Evolutionary conservation across 2,797 vertebrate species (phyloP), one percentile per base, ranked within the genome.

Genomic region (Chelonia mydas): DNA sequence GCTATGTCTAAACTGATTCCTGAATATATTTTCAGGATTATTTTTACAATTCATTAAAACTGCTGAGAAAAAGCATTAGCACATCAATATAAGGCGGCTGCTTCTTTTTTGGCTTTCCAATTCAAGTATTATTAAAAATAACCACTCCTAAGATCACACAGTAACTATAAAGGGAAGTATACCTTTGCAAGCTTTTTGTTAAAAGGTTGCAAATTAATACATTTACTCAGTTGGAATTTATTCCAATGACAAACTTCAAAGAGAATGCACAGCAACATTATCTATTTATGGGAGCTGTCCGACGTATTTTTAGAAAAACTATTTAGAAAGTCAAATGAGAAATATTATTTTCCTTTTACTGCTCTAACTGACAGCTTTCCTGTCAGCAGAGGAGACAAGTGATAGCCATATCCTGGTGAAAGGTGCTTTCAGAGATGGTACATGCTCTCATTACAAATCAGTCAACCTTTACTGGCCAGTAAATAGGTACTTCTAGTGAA

Each of bases 1-100:
- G 21, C 86, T 94, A 95, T 93, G 96, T 94, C 93, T 94, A 94
- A 92, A 95, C 8, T 89, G 84, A 95, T 90, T 82, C 84, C 85
- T 92, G 89, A 94, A 76, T 94, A 92, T 72, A 89, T 94, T 96
- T 93, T 97, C 87, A 91, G 93, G 68, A 61, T 19, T 33, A 85
- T 95, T 96, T 65, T 31, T 12, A 13, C 13, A 31, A 74, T 93
- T 91, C 94, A 92, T 82, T 88, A 89, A 94, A 95, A 95, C 93
- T 2, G 9, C 49, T 37, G 83, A 79, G 8, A 10, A 53, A 81
- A 37, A 23, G 21, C 81, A 92, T 83, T 74, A 94, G 3, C 19
- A 23, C 47, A 55, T 87, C 87, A 79, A 86, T 37, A 68, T 80
- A 87, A 7, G 77, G 82, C 49, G 85, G 31, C 21, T 74, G 16